Evolutionary conservation across 2,888 invertebrate genomes (phyloP).

Genomic region (Molorchus minor): DNA sequence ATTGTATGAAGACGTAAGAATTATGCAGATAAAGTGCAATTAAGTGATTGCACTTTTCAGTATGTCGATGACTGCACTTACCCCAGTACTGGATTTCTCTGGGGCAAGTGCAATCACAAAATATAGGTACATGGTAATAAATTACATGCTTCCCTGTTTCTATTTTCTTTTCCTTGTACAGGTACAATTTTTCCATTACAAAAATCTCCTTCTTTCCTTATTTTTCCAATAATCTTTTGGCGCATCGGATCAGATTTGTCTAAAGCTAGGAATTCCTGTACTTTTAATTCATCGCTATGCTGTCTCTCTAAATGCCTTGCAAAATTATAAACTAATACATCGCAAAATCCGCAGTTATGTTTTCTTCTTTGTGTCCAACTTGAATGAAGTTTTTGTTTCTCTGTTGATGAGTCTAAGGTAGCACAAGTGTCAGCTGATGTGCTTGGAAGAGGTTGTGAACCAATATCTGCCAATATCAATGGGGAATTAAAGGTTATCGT

Average conservation of each 20-base stretch:
- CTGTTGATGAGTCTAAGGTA: too few relatives aligned
- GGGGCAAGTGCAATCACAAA: not conserved
- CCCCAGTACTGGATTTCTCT: not conserved
- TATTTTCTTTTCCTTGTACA: not conserved
- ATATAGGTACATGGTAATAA: too few relatives aligned
- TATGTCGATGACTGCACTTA: not conserved
- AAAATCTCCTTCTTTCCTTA: constrained; percentile 12
- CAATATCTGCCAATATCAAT: too few relatives aligned
- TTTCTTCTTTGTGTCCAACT: too few relatives aligned
- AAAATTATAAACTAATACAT: not conserved
- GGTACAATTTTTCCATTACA: not conserved
- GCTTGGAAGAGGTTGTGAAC: too few relatives aligned
- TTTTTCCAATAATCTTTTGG: not conserved
- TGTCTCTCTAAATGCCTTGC: constrained; percentile 6
- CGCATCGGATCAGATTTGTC: not conserved
- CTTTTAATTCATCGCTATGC: constrained; percentile 2
- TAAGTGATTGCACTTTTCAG: not conserved
- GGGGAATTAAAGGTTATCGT: too few relatives aligned
- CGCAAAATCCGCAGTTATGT: constrained; percentile 7
- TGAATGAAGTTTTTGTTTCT: too few relatives aligned
- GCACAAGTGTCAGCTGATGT: too few relatives aligned
- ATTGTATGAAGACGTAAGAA: not conserved
- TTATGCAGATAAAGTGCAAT: not conserved
- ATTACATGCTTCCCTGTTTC: too few relatives aligned
- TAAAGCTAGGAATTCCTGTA: not conserved